Percentiles rank a stretch among this genome's conserved stretches.
phyloP scores from a whole-genome alignment of 2,113 vertebrate species.

The Dasyurus viverrinus region DNA sequence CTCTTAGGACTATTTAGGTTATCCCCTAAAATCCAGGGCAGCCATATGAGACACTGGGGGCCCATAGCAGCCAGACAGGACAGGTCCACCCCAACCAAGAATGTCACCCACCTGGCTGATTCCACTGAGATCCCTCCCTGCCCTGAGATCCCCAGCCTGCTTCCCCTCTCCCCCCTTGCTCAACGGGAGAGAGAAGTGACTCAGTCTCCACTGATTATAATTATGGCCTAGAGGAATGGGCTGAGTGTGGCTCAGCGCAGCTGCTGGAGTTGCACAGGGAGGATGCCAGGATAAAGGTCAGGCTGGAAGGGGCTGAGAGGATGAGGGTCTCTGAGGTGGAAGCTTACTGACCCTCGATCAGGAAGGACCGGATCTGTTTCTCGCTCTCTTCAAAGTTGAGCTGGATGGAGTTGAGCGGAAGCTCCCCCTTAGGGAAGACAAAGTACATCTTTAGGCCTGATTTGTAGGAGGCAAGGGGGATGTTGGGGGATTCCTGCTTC shows the following conservation, averaged over 20 bases:
- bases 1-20: background rate
- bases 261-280: background rate
- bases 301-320: background rate
- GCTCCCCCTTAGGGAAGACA: constrained; percentile 89
- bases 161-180: background rate
- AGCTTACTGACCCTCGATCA: constrained; percentile 91
- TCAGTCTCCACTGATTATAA: background rate
- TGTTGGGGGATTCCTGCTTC: rapidly evolving
- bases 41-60: background rate
- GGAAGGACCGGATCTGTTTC: constrained; percentile 91
- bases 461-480: background rate
- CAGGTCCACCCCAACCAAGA: background rate
- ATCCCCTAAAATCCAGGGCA: background rate
- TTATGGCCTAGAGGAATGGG: background rate
- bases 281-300: background rate
- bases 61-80: background rate
- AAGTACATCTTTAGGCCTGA: background rate
- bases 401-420: constrained; percentile 92
- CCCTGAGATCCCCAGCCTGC: background rate
- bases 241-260: background rate
- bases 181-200: background rate
- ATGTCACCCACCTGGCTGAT: background rate
- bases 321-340: background rate
- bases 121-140: background rate
- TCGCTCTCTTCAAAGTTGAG: constrained; percentile 92